Evolutionary conservation across 2,888 invertebrate genomes (phyloP), one percentile per base, ranked within the genome.

Genomic region (Ectropis crepuscularia): DNA sequence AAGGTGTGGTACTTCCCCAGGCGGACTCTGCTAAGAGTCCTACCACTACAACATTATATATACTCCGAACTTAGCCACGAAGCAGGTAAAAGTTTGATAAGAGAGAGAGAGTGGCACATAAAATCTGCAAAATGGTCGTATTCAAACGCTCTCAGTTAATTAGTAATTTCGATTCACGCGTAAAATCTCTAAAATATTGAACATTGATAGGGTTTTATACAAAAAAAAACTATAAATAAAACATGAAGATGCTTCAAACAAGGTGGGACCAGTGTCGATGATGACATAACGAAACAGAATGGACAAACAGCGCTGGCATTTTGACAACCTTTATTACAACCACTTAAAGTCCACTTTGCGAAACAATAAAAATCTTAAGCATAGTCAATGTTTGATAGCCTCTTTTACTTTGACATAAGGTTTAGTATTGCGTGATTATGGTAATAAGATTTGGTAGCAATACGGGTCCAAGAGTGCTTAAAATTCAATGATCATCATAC

Each of bases 181-280:
- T 41, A 41, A 41, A 8, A 41, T 41, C 41, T 41, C 41, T 28
- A 28, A 41, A 41, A 41, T 41, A 28, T 41, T 10, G 41, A 10
- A 6, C 41, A 51, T 51, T 51, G 16, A 51, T 51, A 50, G 37
- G 37, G 1, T 6, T 38, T 49, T 49, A n/a, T 6, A 7, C n/a
- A 10, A 48, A 48, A 48, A 48, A 28, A 9, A 10, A 0, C 10
- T 48, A 10, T 48, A 10, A 36, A 48, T 36, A 53, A 69, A 68
- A 67, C 71, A 69, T 74, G 64, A 63, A 61, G 63, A 66, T 39
- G 63, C 47, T 65, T 58, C 68, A 57, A 59, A 63, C 65, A 64
- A 76, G 78, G 79, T 72, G 79, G 46, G 46, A 4, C 16, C 7
- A 46, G 16, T 46, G 12, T 46, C 6, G 7, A 46, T 16, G 46